Conservation (phyloP, 1,140 invertebrate genomes). For the Drosophila watanabei region DNA sequence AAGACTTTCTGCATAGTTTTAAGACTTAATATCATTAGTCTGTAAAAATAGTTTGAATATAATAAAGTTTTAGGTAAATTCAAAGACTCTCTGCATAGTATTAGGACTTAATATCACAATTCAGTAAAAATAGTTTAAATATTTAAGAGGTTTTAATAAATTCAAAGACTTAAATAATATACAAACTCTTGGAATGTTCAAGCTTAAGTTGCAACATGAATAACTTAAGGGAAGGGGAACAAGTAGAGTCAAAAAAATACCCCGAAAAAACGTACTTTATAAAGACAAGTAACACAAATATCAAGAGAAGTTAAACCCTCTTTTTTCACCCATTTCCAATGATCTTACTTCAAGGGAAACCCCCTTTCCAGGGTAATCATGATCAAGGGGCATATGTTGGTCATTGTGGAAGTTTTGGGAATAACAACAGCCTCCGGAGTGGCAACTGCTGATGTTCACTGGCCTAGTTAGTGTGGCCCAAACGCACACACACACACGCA, state of each 20-base stretch:
- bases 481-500: constrained; percentile 24
- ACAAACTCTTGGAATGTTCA: neutral
- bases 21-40: no score
- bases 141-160: neutral
- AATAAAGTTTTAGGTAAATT: no score
- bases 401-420: neutral
- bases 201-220: neutral
- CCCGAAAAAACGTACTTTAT: neutral
- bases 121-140: neutral
- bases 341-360: neutral
- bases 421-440: neutral
- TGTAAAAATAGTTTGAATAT: no score
- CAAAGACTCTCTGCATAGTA: no score
- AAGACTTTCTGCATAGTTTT: no score
- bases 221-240: neutral
- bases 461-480: constrained; percentile 72
- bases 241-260: neutral
- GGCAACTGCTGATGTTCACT: constrained; percentile 65
- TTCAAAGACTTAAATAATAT: neutral
- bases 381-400: constrained; percentile 2
- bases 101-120: no score
- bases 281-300: neutral
- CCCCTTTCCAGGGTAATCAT: constrained; percentile 1
- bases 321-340: neutral
- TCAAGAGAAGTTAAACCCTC: neutral